phyloP scores from a whole-genome alignment of 35 echinoderm and acorn worm genomes.

The Stichopus chloronotus region DNA sequence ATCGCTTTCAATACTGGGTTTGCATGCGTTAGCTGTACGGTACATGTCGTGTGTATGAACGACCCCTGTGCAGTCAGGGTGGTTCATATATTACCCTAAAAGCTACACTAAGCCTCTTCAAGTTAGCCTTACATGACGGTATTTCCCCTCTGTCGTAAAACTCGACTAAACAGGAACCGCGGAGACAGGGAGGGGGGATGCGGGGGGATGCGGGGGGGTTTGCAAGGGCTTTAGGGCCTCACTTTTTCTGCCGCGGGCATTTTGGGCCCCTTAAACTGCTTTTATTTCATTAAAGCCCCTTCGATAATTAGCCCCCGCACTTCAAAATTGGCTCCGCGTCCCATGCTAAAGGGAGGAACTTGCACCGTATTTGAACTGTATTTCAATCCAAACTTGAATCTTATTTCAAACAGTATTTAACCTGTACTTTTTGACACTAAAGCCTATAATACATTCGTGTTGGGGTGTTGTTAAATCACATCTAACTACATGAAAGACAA shows the following conservation, averaged over 20 bases:
- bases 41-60: not conserved
- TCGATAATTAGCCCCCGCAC: not conserved
- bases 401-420: too few relatives aligned
- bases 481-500: slow-evolving; percentile 6
- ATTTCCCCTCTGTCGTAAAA: not conserved
- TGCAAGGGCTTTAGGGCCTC: not conserved
- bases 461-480: too few relatives aligned
- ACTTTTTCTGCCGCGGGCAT: not conserved
- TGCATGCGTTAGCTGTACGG: too few relatives aligned
- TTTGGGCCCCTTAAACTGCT: too few relatives aligned
- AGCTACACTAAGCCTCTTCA: not conserved
- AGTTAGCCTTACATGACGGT: not conserved
- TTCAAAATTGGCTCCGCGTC: not conserved
- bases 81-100: slow-evolving; percentile 4
- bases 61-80: not conserved
- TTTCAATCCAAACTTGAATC: too few relatives aligned
- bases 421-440: too few relatives aligned
- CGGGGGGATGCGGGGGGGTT: not conserved
- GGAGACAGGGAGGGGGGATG: not conserved
- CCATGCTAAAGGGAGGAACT: too few relatives aligned
- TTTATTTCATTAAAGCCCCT: not conserved
- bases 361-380: too few relatives aligned
- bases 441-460: too few relatives aligned
- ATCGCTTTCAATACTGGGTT: too few relatives aligned
- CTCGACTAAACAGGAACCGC: not conserved